Conservation (phyloP, 2,888 invertebrate genomes). For the Pteria penguin region DNA sequence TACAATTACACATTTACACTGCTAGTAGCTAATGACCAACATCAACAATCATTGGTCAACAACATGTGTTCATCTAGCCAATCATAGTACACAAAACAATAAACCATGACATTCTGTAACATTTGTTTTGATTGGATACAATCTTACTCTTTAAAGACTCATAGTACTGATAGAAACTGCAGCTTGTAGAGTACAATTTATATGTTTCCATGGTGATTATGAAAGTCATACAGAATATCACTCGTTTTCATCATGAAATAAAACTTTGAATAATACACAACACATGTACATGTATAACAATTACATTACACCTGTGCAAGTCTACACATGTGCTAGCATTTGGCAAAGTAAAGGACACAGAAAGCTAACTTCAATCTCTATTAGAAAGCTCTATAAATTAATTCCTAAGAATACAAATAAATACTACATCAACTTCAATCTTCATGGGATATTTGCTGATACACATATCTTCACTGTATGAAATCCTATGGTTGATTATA, state of each 20-base stretch:
- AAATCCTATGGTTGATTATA: no score
- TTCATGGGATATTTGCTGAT: no score
- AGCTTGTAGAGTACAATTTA: no score
- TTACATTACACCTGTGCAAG: no score
- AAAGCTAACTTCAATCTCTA: no score
- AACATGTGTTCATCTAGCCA: constrained; percentile 8
- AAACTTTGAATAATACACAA: not conserved
- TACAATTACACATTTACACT: constrained; percentile 25
- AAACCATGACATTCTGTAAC: not conserved
- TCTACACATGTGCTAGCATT: no score
- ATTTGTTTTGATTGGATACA: constrained; percentile 5
- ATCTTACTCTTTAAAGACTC: not conserved
- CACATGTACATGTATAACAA: no score
- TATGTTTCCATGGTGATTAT: not conserved
- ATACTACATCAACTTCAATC: no score
- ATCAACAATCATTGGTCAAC: not conserved
- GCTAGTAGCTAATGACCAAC: constrained; percentile 13
- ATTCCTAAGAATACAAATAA: no score
- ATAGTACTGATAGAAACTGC: not conserved
- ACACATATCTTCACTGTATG: no score
- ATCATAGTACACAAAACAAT: constrained; percentile 15
- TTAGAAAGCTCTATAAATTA: no score
- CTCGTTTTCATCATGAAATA: not conserved
- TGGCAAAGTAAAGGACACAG: no score
- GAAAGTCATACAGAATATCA: not conserved